Percentiles rank a stretch among this genome's conserved stretches.
Evolutionary conservation across 2,888 invertebrate genomes (phyloP).

Genomic region (Amiota communis): DNA sequence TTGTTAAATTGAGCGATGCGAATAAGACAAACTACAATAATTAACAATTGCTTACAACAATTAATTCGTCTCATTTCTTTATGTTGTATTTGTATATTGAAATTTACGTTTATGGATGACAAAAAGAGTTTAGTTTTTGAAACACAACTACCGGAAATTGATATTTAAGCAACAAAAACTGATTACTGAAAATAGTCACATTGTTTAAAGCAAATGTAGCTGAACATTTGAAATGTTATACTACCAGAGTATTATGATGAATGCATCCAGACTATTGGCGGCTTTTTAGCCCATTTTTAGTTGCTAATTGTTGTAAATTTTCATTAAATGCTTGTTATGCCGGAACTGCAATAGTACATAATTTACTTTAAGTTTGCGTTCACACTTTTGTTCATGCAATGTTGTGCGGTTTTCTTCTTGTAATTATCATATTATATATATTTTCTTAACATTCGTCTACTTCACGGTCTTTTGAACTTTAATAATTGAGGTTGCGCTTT

Average conservation of each 20-base stretch:
- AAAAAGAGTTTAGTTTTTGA: not conserved
- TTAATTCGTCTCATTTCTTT: not conserved
- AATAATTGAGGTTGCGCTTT: slow-evolving; percentile 20
- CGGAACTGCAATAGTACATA: not conserved
- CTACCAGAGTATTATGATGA: too few relatives aligned
- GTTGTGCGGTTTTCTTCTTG: not conserved
- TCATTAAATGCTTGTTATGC: too few relatives aligned
- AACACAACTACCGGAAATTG: slow-evolving; percentile 11
- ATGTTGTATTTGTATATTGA: not conserved
- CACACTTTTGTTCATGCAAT: not conserved
- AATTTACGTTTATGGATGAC: too few relatives aligned
- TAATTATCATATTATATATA: not conserved
- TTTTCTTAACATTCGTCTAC: not conserved
- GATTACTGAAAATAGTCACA: too few relatives aligned
- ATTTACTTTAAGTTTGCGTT: not conserved
- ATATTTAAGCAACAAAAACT: too few relatives aligned
- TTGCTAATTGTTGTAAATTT: not conserved
- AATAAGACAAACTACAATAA: not conserved
- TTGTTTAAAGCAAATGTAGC: too few relatives aligned
- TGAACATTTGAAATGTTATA: too few relatives aligned
- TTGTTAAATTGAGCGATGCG: slow-evolving; percentile 4
- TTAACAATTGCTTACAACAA: not conserved
- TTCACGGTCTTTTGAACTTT: slow-evolving; percentile 11
- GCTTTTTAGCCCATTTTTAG: not conserved
- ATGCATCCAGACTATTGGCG: too few relatives aligned